These are phyloP conservation scores for Agrotis ipsilon DNA, from an alignment of 2,888 invertebrate genomes.

Conservation along the genomic window DNA sequence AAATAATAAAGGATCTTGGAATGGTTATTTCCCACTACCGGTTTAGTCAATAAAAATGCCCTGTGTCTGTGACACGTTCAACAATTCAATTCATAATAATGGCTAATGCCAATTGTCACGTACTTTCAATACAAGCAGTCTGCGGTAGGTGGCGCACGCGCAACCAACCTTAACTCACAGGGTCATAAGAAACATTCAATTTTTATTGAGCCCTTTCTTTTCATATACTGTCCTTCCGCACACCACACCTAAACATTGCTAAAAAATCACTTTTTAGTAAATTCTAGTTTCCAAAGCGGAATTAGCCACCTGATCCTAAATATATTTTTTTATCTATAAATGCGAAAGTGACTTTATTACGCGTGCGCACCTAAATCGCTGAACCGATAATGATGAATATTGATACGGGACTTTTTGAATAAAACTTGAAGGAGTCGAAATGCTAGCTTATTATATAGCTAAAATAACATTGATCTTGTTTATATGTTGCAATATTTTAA, in stretches of 20 bases:
- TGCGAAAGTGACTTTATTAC: no score
- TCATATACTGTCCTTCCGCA: not conserved
- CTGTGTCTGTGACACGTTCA: slow-evolving; percentile 9
- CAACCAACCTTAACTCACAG: slow-evolving; percentile 17
- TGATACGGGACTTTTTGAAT: no score
- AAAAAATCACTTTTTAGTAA: no score
- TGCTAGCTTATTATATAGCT: no score
- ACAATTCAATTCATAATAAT: slow-evolving; percentile 11
- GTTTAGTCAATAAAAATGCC: not conserved
- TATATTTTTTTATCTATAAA: no score
- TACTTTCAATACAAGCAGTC: slow-evolving; percentile 24
- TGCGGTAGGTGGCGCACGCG: slow-evolving; percentile 42
- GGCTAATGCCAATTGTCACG: slow-evolving; percentile 32
- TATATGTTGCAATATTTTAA: no score
- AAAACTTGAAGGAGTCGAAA: no score
- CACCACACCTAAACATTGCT: not conserved
- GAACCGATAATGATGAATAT: no score
- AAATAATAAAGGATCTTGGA: not conserved
- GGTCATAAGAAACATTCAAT: slow-evolving; percentile 14
- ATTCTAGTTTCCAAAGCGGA: no score
- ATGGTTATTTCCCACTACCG: not conserved
- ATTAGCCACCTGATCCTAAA: no score
- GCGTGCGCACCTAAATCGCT: no score
- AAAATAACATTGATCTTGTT: not conserved
- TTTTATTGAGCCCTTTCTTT: not conserved